These are phyloP conservation scores for Cybosia mesomella DNA, from an alignment of 2,888 invertebrate genomes.

Conservation along the genomic window DNA sequence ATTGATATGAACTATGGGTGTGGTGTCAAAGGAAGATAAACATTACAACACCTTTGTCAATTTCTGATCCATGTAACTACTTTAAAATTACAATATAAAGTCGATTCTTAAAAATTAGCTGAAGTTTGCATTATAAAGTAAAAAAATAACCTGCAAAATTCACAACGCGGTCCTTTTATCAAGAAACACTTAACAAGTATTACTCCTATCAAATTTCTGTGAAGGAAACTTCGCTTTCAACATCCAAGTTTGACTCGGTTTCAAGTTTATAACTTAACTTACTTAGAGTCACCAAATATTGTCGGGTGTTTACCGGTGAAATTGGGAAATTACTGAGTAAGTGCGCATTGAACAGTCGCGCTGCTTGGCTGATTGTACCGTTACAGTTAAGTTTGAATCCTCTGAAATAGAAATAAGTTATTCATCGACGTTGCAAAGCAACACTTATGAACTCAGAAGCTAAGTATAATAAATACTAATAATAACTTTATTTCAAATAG, in stretches of 20 bases:
- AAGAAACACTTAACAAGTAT: slow-evolving; percentile 4
- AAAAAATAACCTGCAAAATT: background rate
- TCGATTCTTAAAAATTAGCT: no score
- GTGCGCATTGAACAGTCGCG: background rate
- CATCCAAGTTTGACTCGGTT: slow-evolving; percentile 4
- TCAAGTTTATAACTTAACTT: slow-evolving; percentile 10
- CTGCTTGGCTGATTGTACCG: background rate
- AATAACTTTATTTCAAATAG: no score
- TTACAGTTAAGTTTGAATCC: background rate
- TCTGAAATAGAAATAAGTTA: background rate
- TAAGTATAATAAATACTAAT: no score
- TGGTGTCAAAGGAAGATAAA: no score
- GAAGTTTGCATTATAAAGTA: background rate
- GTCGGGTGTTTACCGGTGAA: background rate
- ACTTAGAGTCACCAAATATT: slow-evolving; percentile 4
- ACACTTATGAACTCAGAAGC: no score
- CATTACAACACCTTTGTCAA: no score
- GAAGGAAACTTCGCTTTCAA: slow-evolving; percentile 10
- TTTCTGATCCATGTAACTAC: no score
- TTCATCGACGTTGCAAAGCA: no score
- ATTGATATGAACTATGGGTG: no score
- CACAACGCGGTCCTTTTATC: background rate
- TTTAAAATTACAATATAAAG: no score
- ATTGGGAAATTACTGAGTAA: slow-evolving; percentile 1
- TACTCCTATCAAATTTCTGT: background rate